These are phyloP conservation scores for Tanytarsus gracilentus DNA, from an alignment of 2,888 invertebrate genomes.

Conservation along the genomic window DNA sequence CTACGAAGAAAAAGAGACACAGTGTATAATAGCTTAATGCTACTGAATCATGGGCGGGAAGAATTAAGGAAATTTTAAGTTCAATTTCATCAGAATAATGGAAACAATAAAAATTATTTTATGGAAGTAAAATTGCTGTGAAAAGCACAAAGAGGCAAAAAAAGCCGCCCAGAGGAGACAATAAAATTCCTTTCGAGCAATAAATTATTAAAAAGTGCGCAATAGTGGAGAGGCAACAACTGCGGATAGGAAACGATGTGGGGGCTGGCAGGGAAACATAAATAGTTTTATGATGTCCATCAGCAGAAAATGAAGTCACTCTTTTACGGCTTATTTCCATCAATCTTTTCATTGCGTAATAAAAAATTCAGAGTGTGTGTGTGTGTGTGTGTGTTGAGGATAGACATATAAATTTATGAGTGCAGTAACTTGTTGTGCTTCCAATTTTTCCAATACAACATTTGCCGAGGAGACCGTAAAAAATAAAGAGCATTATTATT, in stretches of 20 bases:
- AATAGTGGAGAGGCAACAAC: not conserved
- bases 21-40: no score
- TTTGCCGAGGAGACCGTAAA: not conserved
- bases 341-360: constrained; percentile 8
- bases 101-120: constrained; percentile 17
- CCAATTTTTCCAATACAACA: not conserved
- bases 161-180: not conserved
- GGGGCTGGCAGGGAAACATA: constrained; percentile 7
- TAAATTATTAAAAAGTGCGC: constrained; percentile 15
- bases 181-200: constrained; percentile 10
- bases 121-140: not conserved
- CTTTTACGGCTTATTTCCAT: constrained; percentile 13
- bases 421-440: constrained; percentile 15
- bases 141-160: no score
- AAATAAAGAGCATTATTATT: not conserved
- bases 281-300: constrained; percentile 15
- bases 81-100: no score
- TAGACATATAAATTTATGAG: constrained; percentile 4
- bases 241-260: not conserved
- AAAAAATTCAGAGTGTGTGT: not conserved
- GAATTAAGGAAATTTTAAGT: no score
- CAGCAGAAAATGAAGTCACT: constrained; percentile 13
- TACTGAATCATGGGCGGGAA: no score
- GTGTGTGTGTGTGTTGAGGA: not conserved
- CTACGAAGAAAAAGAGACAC: no score